A percentile compares a stretch with the other conserved stretches of the same genome.
Conservation (phyloP, 1,140 invertebrate genomes). For the Kradibia gibbosae region DNA sequence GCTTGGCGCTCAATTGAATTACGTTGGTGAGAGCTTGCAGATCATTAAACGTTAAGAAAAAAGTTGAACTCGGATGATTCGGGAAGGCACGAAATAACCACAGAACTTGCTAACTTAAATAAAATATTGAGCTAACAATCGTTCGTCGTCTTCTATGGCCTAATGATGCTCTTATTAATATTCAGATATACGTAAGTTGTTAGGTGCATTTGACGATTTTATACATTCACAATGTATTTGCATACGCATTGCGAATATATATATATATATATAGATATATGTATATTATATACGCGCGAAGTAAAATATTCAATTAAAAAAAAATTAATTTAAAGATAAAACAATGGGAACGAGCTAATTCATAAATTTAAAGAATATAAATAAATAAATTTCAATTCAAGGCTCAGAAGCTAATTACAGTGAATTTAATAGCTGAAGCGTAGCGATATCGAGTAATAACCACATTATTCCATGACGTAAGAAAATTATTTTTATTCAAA, state of each 20-base stretch:
- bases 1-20: constrained; percentile 46
- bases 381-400: constrained; percentile 6
- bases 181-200: no score
- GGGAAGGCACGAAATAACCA: constrained; percentile 28
- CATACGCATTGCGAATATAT: no score
- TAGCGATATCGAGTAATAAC: constrained; percentile 29
- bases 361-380: constrained; percentile 4
- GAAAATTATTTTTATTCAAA: constrained; percentile 31
- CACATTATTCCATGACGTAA: constrained; percentile 32
- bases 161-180: no score
- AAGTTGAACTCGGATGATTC: constrained; percentile 22
- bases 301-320: neutral
- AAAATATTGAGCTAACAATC: neutral
- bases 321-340: neutral
- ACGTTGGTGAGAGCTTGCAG: constrained; percentile 46
- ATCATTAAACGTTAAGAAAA: constrained; percentile 38
- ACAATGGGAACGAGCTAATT: constrained; percentile 6
- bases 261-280: no score
- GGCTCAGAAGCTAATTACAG: constrained; percentile 10
- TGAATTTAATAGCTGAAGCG: constrained; percentile 17
- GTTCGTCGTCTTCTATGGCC: no score
- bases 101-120: constrained; percentile 52
- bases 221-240: no score
- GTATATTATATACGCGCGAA: neutral
- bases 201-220: no score